These are phyloP conservation scores for Apotomis capreana DNA, from an alignment of 2,888 invertebrate genomes.

Conservation along the genomic window DNA sequence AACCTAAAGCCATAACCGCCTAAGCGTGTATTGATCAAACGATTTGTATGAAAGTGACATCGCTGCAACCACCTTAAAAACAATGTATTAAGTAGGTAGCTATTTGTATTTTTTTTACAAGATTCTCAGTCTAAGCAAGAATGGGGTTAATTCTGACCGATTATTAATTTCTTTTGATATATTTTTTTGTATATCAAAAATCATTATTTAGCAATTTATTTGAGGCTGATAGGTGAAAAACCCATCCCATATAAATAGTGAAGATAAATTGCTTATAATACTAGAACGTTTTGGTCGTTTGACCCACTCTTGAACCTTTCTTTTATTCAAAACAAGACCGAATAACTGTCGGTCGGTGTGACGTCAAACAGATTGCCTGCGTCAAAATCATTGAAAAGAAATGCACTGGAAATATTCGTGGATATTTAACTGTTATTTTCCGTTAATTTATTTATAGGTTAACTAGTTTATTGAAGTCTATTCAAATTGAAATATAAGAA, in stretches of 20 bases:
- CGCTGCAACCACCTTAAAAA: no score
- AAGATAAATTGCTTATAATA: not conserved
- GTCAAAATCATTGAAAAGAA: conserved; percentile 23
- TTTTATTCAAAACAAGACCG: conserved; percentile 37
- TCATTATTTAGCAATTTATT: no score
- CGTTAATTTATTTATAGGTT: not conserved
- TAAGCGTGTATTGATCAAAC: no score
- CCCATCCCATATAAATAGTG: not conserved
- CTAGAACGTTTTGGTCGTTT: conserved; percentile 20
- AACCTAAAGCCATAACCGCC: no score
- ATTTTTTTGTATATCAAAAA: no score
- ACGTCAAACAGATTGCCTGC: conserved; percentile 29
- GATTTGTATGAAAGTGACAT: no score
- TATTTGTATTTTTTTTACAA: no score
- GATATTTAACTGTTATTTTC: conserved; percentile 10
- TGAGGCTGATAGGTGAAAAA: not conserved
- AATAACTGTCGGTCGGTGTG: conserved; percentile 36
- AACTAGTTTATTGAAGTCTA: not conserved
- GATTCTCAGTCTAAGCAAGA: no score
- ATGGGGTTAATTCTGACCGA: no score
- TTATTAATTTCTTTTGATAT: no score
- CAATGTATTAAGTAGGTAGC: no score
- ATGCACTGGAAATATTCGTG: conserved; percentile 12
- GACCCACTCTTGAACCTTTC: conserved; percentile 37
- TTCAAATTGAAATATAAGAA: not conserved